Base-by-base conservation (phyloP, 2,888 invertebrate species). In the Ectobius pallidus region DNA sequence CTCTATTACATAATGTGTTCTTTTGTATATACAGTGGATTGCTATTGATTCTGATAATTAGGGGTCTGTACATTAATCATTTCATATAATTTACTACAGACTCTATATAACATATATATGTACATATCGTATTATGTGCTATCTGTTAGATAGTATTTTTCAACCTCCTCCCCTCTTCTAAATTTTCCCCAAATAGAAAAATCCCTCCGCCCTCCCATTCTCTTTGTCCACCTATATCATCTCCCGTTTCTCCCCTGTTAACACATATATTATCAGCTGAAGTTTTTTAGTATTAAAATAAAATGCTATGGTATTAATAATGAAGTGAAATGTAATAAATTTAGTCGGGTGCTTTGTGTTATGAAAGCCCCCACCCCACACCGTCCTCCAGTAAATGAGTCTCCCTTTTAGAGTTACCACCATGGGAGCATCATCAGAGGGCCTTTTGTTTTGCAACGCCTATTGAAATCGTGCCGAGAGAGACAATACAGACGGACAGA, bases 41-140 rank as follows among this genome's bases (percentile, higher is more conserved):
- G 70, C 61, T 70, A 70, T 70, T 70, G 70, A 61, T 70, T 70
- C 61, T 61, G 58, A 42, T 70, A 70, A 70, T 70, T 70, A 70
- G 58, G 58, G 70, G 42, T 27, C 30, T 39, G 18, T 27, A 27
- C 70, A 70, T 70, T 70, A 70, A 70, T 70, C 70, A 70, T 70
- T 58, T 65, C 65, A 30, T 65, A 46, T 65, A 34, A 11, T 6
- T 11, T 34, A 65, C 65, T 46, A n/a, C n/a, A n/a, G n/a, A n/a
- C n/a, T n/a, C n/a, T n/a, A n/a, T n/a, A n/a, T n/a, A n/a, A n/a
- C n/a, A n/a, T n/a, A n/a, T n/a, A 44, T 65, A 65, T 65, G 46
- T 7, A 27, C 46, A 44, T 65, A 65, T 27, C 46, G 65, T 65
- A 65, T 65, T 65, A 65, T 65, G 42, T 44, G 44, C 65, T 65